phyloP scores from a whole-genome alignment of 92 coral and sea anemone genomes.

The Phenganax subtilis region DNA sequence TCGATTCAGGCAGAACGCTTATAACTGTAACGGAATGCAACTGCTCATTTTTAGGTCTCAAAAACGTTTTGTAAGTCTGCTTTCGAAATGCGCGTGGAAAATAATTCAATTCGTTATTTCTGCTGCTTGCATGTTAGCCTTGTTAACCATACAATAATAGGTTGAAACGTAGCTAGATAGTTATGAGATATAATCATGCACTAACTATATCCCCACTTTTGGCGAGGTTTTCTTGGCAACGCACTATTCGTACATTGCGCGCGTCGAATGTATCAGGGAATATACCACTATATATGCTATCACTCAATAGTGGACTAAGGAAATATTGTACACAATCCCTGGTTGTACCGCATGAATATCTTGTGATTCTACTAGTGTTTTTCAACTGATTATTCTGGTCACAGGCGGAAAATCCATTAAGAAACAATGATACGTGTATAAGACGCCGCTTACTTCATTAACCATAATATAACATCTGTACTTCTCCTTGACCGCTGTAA shows the following conservation, averaged over 20 bases:
- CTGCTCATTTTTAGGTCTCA: neutral
- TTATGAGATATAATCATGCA: neutral
- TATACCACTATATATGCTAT: no score
- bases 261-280: no score
- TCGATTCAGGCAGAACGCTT: no score
- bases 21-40: no score
- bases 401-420: slow-evolving; percentile 14
- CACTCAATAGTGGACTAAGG: no score
- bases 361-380: neutral
- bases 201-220: no score
- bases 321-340: no score
- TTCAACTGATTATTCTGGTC: neutral
- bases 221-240: no score
- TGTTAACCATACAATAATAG: neutral
- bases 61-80: neutral
- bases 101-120: neutral
- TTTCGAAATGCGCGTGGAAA: neutral
- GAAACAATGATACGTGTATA: neutral
- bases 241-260: no score
- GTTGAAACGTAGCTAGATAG: neutral
- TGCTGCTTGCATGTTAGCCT: slow-evolving; percentile 2
- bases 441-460: slow-evolving; percentile 4
- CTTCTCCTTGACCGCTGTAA: no score
- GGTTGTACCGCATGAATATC: no score
- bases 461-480: slow-evolving; percentile 5